Evolutionary conservation across 2,113 vertebrate species (phyloP).

Genomic region (Heterocephalus glaber): DNA sequence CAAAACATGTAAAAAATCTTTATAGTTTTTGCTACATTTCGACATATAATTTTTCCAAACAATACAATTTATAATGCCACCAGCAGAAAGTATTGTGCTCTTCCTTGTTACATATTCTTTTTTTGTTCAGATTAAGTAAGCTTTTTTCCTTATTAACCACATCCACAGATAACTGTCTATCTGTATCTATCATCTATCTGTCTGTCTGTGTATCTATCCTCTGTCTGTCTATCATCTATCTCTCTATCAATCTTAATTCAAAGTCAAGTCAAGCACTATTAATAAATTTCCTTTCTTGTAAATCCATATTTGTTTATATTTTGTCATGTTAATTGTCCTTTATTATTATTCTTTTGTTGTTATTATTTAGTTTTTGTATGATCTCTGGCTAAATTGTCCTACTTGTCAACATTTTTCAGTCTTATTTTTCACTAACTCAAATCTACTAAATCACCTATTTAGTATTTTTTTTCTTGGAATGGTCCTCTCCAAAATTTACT

Average conservation of each 20-base stretch:
- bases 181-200: too few relatives aligned
- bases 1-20: conserved; percentile 49
- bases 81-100: background rate
- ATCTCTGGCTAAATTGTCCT: background rate
- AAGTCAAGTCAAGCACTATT: background rate
- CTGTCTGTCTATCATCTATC: background rate
- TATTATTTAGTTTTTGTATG: conserved; percentile 32
- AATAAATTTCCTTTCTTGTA: background rate
- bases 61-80: background rate
- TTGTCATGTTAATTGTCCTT: background rate
- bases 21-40: conserved; percentile 23
- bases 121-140: background rate
- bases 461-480: background rate
- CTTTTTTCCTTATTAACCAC: background rate
- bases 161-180: background rate
- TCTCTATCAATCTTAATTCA: background rate
- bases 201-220: background rate
- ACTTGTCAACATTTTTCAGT: background rate
- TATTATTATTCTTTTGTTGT: background rate
- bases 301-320: background rate
- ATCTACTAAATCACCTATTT: background rate
- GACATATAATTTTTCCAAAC: background rate
- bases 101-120: background rate
- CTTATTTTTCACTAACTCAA: background rate
- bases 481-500: background rate